Conservation (phyloP, 1,140 invertebrate species). For the Leptopilina clavipes region DNA sequence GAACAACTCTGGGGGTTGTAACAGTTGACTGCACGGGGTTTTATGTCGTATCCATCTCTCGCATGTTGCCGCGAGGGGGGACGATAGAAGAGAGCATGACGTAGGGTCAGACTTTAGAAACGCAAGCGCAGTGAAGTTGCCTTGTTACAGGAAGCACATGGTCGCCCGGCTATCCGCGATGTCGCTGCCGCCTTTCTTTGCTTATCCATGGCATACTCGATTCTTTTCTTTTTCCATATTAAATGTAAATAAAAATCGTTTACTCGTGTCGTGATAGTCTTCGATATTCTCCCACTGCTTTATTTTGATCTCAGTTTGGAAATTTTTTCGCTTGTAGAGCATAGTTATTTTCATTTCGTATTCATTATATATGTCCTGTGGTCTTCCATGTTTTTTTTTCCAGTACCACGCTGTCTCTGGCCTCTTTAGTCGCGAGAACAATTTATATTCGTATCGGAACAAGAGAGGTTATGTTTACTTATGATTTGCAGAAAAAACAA, state of each 20-base stretch:
- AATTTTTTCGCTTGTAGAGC: too few species aligned
- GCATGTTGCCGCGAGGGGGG: slow-evolving; percentile 41
- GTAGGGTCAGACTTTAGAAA: slow-evolving; percentile 66
- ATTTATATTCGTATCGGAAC: too few species aligned
- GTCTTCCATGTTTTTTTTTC: too few species aligned
- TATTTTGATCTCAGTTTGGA: too few species aligned
- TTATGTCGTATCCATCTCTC: slow-evolving; percentile 63
- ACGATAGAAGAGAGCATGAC: slow-evolving; percentile 43
- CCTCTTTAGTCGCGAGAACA: too few species aligned
- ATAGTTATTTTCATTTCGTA: too few species aligned
- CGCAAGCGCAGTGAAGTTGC: slow-evolving; percentile 71
- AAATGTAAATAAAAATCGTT: slow-evolving; percentile 2
- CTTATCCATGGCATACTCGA: background rate
- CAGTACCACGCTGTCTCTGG: too few species aligned
- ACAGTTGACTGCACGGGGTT: slow-evolving; percentile 56
- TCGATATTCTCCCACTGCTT: too few species aligned
- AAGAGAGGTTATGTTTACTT: too few species aligned
- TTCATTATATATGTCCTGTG: too few species aligned
- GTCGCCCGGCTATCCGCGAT: slow-evolving; percentile 59
- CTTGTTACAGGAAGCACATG: slow-evolving; percentile 70
- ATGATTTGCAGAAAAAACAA: too few species aligned
- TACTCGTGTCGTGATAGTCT: too few species aligned
- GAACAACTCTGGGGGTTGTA: slow-evolving; percentile 54
- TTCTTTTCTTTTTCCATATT: slow-evolving; percentile 42
- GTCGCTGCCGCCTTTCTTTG: slow-evolving; percentile 49